Evolutionary conservation across 2,113 vertebrate genomes (phyloP).

Genomic region (Rana temporaria): DNA sequence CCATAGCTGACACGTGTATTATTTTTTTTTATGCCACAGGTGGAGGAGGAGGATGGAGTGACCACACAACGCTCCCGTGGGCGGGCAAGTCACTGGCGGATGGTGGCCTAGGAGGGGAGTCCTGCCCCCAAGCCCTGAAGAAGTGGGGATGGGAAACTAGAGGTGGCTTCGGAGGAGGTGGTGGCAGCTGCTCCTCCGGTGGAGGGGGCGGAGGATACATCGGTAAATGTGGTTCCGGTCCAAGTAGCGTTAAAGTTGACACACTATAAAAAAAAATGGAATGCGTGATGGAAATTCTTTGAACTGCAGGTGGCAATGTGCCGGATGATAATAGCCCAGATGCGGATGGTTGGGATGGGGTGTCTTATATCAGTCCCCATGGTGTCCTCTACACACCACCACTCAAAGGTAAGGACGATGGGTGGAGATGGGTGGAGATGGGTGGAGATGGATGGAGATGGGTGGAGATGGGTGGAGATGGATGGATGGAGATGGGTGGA

Average conservation of each 20-base stretch:
- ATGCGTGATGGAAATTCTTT: too few species aligned
- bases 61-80: conserved; percentile 83
- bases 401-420: conserved; percentile 84
- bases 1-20: too few species aligned
- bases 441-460: too few species aligned
- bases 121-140: conserved; percentile 89
- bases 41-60: conserved; percentile 96
- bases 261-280: too few species aligned
- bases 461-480: too few species aligned
- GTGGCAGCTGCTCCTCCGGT: conserved; percentile 93
- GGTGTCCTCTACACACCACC: conserved; percentile 86
- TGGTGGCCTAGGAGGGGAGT: conserved; percentile 91
- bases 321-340: conserved; percentile 84
- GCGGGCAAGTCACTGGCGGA: conserved; percentile 91
- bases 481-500: too few species aligned
- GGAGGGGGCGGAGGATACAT: conserved; percentile 97
- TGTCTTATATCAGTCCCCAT: conserved; percentile 89
- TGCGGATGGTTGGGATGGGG: conserved; percentile 91
- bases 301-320: conserved; percentile 86
- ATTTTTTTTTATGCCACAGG: conserved; percentile 77
- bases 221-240: conserved; percentile 71
- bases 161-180: conserved; percentile 95
- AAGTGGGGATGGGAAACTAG: conserved; percentile 93
- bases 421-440: background rate
- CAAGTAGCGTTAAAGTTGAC: too few species aligned